These are phyloP conservation scores for Streblospio benedicti DNA, from an alignment of 1,140 invertebrate genomes.

Conservation along the genomic window DNA sequence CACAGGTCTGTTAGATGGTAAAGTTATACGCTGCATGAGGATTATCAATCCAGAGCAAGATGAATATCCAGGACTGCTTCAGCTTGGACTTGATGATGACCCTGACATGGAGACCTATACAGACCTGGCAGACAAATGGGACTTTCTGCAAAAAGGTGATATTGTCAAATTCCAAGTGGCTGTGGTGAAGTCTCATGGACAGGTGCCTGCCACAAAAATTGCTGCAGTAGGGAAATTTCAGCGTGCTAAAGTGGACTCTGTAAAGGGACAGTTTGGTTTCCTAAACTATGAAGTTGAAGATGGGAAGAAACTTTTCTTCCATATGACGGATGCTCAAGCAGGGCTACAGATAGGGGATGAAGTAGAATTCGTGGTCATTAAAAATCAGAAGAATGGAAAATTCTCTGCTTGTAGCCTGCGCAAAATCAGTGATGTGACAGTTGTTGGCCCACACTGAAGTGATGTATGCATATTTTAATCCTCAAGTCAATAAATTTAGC, in stretches of 20 bases:
- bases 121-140: constrained; percentile 80
- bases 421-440: too few relatives aligned
- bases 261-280: constrained; percentile 90
- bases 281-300: constrained; percentile 84
- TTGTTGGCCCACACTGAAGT: too few relatives aligned
- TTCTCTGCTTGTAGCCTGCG: constrained; percentile 88
- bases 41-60: constrained; percentile 88
- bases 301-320: constrained; percentile 90
- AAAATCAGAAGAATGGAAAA: constrained; percentile 87
- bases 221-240: constrained; percentile 71
- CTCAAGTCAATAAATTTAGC: too few relatives aligned
- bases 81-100: constrained; percentile 24
- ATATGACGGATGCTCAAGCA: constrained; percentile 92
- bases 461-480: too few relatives aligned
- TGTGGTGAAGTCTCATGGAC: constrained; percentile 26
- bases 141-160: constrained; percentile 80
- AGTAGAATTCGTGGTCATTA: constrained; percentile 92
- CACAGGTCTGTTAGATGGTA: constrained; percentile 64
- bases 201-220: constrained; percentile 71
- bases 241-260: constrained; percentile 79
- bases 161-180: constrained; percentile 72
- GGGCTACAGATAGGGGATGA: constrained; percentile 75
- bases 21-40: constrained; percentile 71
- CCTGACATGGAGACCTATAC: constrained; percentile 50
- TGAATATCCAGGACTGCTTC: constrained; percentile 76